Percentiles rank a stretch among this genome's conserved stretches.
phyloP scores from a whole-genome alignment of 2,888 invertebrate genomes.

The Rotaria sp. region DNA sequence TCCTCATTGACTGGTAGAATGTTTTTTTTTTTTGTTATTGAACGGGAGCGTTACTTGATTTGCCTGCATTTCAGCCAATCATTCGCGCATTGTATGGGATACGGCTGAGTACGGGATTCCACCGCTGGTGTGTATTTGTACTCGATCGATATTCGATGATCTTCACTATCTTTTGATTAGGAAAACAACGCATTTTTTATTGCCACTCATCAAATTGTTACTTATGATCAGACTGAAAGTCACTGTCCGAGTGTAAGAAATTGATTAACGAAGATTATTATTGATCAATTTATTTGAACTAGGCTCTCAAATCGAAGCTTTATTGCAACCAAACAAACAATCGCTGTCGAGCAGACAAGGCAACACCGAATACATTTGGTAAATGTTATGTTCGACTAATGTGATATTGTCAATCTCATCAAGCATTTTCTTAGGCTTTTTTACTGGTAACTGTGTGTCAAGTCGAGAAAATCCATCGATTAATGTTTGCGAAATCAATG shows the following conservation, averaged over 20 bases:
- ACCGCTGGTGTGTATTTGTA: slow-evolving; percentile 51
- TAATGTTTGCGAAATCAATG: neutral
- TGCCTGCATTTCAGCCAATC: neutral
- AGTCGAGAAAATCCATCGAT: neutral
- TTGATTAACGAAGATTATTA: neutral
- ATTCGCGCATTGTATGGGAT: slow-evolving; percentile 52
- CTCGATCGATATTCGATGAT: neutral
- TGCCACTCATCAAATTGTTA: slow-evolving; percentile 57
- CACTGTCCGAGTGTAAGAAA: slow-evolving; percentile 52
- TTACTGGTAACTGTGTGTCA: neutral
- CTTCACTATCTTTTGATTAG: slow-evolving; percentile 42
- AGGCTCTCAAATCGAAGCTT: neutral
- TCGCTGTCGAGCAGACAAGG: neutral
- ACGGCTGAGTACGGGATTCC: slow-evolving; percentile 58
- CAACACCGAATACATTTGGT: neutral
- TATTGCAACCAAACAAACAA: neutral
- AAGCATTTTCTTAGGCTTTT: neutral
- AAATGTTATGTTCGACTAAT: neutral
- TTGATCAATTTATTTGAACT: no score
- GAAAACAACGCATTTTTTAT: slow-evolving; percentile 55
- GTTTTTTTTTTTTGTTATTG: no score
- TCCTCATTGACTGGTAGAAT: neutral
- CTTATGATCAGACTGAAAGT: slow-evolving; percentile 52
- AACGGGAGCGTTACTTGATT: no score
- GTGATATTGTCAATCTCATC: neutral